Evolutionary conservation across 1,140 invertebrate species (phyloP).

Genomic region (Sitodiplosis mosellana): DNA sequence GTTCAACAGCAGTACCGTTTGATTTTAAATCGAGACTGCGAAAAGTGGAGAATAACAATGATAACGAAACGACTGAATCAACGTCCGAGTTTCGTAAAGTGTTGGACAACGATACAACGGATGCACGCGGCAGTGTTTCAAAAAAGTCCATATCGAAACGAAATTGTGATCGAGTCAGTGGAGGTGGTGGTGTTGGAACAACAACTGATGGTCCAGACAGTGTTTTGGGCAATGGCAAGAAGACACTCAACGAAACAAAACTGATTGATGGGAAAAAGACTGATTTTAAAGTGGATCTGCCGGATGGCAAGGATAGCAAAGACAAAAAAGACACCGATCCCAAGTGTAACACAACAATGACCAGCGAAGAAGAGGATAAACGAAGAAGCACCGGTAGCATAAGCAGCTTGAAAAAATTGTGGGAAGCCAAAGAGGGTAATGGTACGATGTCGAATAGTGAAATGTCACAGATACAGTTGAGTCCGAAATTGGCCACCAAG

Average conservation of each 20-base stretch:
- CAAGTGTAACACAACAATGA: constrained; percentile 16
- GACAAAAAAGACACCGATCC: constrained; percentile 21
- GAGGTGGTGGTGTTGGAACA: constrained; percentile 3
- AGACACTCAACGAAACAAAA: background rate
- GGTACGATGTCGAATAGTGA: constrained; percentile 23
- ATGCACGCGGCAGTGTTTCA: background rate
- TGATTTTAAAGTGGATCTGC: constrained; percentile 25
- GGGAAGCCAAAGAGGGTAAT: constrained; percentile 60
- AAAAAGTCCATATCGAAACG: constrained; percentile 12
- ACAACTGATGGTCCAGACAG: constrained; percentile 5
- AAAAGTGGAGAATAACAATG: constrained; percentile 45
- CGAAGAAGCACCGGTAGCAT: constrained; percentile 83
- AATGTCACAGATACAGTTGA: constrained; percentile 30
- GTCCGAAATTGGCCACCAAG: constrained; percentile 39
- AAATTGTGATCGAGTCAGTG: constrained; percentile 19
- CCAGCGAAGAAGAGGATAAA: constrained; percentile 59
- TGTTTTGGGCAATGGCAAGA: background rate
- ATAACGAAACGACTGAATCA: background rate
- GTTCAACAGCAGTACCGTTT: constrained; percentile 40
- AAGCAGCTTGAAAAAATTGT: constrained; percentile 77
- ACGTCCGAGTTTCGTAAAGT: background rate
- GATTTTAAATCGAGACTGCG: constrained; percentile 70
- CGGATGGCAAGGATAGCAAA: constrained; percentile 8
- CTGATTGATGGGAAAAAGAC: constrained; percentile 20
- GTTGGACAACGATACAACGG: background rate